A percentile compares a stretch with the other conserved stretches of the same genome.
These are phyloP conservation scores for Cheilosia variabilis DNA, from an alignment of 2,888 invertebrate genomes.

Conservation along the genomic window DNA sequence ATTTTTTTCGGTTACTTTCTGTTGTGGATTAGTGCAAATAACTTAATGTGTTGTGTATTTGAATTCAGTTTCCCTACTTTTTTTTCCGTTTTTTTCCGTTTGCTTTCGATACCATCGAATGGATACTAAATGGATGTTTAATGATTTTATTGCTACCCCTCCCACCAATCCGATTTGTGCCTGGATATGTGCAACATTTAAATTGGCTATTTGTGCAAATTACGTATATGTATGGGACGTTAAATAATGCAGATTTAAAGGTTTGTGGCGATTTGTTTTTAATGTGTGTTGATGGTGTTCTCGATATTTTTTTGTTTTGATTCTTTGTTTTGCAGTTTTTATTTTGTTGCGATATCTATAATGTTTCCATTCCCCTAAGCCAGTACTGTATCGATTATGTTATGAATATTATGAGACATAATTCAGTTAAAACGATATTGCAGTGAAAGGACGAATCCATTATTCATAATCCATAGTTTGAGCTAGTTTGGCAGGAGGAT, in stretches of 20 bases:
- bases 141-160: constrained; percentile 58
- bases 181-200: constrained; percentile 42
- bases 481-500: no score
- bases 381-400: no score
- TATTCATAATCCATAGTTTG: no score
- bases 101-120: constrained; percentile 67
- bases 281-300: constrained; percentile 21
- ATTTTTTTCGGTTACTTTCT: constrained; percentile 21
- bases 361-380: not conserved
- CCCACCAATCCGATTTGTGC: constrained; percentile 13
- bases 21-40: constrained; percentile 60
- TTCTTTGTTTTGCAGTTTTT: not conserved
- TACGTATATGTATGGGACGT: constrained; percentile 23
- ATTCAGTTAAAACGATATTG: no score
- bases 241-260: constrained; percentile 65
- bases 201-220: constrained; percentile 24
- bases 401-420: no score
- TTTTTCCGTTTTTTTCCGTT: constrained; percentile 45
- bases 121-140: constrained; percentile 70
- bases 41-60: constrained; percentile 48
- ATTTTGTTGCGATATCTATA: not conserved
- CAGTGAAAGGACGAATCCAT: no score
- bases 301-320: constrained; percentile 5
- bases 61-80: constrained; percentile 47
- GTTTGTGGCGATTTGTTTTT: constrained; percentile 55